Conservation (phyloP, 1,140 invertebrate genomes). For the Drosophila tsacasi region DNA sequence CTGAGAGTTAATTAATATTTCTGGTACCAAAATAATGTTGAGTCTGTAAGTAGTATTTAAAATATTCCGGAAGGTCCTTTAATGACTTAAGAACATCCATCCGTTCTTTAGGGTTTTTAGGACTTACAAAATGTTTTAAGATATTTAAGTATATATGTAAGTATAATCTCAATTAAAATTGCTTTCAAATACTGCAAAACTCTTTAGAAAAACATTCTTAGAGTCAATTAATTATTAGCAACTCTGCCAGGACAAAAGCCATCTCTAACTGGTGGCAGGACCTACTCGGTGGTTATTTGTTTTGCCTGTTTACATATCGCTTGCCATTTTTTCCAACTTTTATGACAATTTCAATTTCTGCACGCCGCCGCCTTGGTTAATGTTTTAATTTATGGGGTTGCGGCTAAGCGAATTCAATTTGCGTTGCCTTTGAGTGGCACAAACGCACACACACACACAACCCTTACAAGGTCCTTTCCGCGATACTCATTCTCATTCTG, state of each 20-base stretch:
- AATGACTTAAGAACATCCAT: too few species aligned
- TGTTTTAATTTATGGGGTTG: constrained; percentile 81
- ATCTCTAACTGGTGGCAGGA: constrained; percentile 39
- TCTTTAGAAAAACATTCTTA: background rate
- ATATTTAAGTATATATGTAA: too few species aligned
- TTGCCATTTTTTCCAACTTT: constrained; percentile 70
- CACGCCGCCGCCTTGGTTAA: constrained; percentile 56
- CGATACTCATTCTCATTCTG: constrained; percentile 1
- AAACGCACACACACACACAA: constrained; percentile 16
- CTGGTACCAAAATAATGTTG: too few species aligned
- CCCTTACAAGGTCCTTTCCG: constrained; percentile 8
- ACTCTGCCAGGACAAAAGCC: background rate
- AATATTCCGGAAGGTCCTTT: too few species aligned
- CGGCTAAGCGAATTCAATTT: constrained; percentile 80
- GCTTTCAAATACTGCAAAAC: too few species aligned
- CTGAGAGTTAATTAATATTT: too few species aligned
- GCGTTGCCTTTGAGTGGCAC: constrained; percentile 55
- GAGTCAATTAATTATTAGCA: background rate
- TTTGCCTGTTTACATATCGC: constrained; percentile 73
- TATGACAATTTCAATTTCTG: constrained; percentile 67
- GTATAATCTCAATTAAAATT: too few species aligned
- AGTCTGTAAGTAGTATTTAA: too few species aligned
- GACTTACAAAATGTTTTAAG: too few species aligned
- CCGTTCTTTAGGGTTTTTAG: too few species aligned
- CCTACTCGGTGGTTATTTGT: constrained; percentile 62